A percentile compares a stretch with the other conserved stretches of the same genome.
Evolutionary conservation across 2,113 vertebrate genomes (phyloP).

Genomic region (Centropus unirufus): DNA sequence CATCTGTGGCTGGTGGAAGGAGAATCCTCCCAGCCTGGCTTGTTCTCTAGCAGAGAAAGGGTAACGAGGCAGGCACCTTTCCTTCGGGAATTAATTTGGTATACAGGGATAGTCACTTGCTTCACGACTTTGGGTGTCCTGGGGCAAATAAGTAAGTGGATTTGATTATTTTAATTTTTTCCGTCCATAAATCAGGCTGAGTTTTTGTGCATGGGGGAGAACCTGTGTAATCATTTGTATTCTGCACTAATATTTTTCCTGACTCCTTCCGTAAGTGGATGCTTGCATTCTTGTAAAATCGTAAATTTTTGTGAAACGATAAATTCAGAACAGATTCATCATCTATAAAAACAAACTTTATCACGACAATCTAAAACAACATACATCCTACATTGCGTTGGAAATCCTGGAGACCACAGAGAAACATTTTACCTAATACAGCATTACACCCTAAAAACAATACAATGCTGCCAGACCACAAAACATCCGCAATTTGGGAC

Average conservation of each 20-base stretch:
- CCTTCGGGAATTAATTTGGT: neutral
- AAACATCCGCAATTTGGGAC: conserved; percentile 69
- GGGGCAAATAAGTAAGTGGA: neutral
- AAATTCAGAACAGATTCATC: conserved; percentile 44
- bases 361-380: conserved; percentile 66
- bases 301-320: conserved; percentile 21
- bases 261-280: neutral
- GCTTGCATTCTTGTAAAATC: conserved; percentile 44
- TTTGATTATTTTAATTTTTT: neutral
- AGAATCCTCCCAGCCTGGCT: neutral
- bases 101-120: neutral
- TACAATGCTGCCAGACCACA: conserved; percentile 71
- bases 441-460: conserved; percentile 69
- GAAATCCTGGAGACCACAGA: conserved; percentile 73
- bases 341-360: conserved; percentile 62
- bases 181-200: neutral
- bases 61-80: neutral
- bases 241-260: neutral
- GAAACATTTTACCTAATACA: conserved; percentile 64
- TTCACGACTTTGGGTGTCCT: neutral
- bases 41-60: neutral
- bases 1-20: neutral
- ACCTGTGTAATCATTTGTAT: neutral
- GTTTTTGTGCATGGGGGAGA: neutral
- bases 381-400: conserved; percentile 71